Evolutionary conservation across 2,888 invertebrate genomes (phyloP), one percentile per base, ranked within the genome.

Genomic region (Metacarcinus magister): DNA sequence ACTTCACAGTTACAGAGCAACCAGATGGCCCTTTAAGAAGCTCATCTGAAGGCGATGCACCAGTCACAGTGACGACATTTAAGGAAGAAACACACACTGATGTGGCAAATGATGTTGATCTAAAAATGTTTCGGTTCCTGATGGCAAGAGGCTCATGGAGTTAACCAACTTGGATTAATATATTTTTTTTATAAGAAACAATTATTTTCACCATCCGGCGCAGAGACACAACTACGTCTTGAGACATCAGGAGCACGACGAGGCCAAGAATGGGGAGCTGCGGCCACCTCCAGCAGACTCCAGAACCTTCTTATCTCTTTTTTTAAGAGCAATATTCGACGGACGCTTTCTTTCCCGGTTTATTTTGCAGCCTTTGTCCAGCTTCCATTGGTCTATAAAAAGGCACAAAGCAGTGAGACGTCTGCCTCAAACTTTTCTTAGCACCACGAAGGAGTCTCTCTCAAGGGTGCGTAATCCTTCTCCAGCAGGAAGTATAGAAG

Each of bases 291-390:
- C 28, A 28, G 75, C n/a, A 8, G 75, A 75, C 10, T 75, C 75
- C 28, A 0, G 75, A 75, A 75, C 75, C 10, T 8, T 75, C 8
- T n/a, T 75, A 28, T 75, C n/a, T n/a, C 28, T 28, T 28, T 75
- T 28, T 28, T 75, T 54, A 54, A 2, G 75, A 75, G 28, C n/a
- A 8, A 7, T 28, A 75, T 5, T 75, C 75, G 28, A 75, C 5
- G 75, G 28, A 23, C 75, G 10, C 75, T 75, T 75, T 75, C 28
- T 28, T n/a, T 28, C 28, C 75, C 23, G 8, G 28, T 75, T n/a
- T 75, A 75, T 75, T 75, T n/a, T 75, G 75, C 8, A 28, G 28
- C 75, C 75, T 75, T n/a, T 75, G 75, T 75, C 75, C 75, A 75
- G 28, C 75, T n/a, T 75, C 28, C 23, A 75, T 75, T 75, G n/a